Conservation (phyloP, 2,888 invertebrate genomes). For the Brachynemurus nebulosus region DNA sequence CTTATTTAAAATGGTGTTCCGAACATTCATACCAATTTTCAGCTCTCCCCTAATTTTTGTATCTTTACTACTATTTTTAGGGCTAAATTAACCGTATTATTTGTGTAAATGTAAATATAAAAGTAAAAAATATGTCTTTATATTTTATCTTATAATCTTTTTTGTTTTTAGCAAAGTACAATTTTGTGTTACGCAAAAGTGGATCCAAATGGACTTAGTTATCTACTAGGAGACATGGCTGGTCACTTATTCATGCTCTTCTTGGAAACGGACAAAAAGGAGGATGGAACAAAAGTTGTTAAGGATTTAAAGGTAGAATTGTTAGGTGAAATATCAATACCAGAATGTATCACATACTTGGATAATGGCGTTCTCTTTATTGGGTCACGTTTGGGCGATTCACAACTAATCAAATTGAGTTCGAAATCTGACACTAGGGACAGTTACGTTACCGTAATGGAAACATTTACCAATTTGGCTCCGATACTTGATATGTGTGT, state of each 20-base stretch:
- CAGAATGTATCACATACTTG: slow-evolving; percentile 93
- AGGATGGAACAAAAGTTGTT: slow-evolving; percentile 62
- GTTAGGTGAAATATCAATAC: slow-evolving; percentile 81
- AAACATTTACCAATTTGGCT: slow-evolving; percentile 92
- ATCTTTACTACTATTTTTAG: too few relatives aligned
- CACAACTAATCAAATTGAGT: slow-evolving; percentile 82
- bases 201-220: slow-evolving; percentile 78
- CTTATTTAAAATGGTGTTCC: too few relatives aligned
- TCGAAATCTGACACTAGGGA: slow-evolving; percentile 70
- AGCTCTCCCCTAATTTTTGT: too few relatives aligned
- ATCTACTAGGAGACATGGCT: slow-evolving; percentile 86
- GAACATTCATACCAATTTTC: too few relatives aligned
- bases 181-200: slow-evolving; percentile 91
- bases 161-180: slow-evolving; percentile 60
- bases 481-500: slow-evolving; percentile 98
- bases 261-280: slow-evolving; percentile 67
- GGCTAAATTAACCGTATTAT: too few relatives aligned
- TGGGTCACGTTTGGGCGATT: slow-evolving; percentile 93
- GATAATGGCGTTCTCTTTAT: slow-evolving; percentile 97
- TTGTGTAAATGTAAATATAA: too few relatives aligned
- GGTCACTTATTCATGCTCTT: slow-evolving; percentile 94
- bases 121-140: too few relatives aligned
- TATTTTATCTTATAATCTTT: neutral
- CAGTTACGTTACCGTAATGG: slow-evolving; percentile 88
- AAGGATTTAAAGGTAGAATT: slow-evolving; percentile 89